Evolutionary conservation across 2,113 vertebrate species (phyloP), one percentile per base, ranked within the genome.

Genomic region (Toxotes chatareus): DNA sequence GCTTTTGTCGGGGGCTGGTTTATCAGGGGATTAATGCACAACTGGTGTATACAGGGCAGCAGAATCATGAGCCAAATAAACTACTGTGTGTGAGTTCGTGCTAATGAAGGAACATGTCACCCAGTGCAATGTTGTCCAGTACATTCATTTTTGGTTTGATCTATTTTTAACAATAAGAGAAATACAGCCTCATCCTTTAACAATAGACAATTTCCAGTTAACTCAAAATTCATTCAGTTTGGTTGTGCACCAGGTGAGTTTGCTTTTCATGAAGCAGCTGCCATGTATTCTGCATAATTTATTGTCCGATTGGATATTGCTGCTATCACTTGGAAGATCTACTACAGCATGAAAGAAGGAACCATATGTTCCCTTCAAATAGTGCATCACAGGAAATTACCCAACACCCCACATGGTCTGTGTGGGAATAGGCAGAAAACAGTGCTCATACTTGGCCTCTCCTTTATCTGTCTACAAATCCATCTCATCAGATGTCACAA

Each of bases 341-440:
- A 23, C 27, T 27, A 12, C 23, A 34, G 23, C 23, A 31, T 46
- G 3, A 31, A 31, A 76, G 16, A 46, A 19, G 19, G 61, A 75
- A 73, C 7, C 49, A 42, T 4, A 34, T 78, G 31, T 63, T 63
- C 36, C 34, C 3, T 31, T 21, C 27, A 64, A 12, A 49, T 0
- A 19, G 38, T 44, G 32, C 9, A 31, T 60, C 40, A 75, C 51
- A 76, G 64, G 76, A 85, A 76, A 49, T 36, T 10, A 80, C 51
- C 32, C 16, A 1, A 5, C 10, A 16, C n/a, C 19, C 61, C 40
- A 42, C 47, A 23, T 34, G 23, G 70, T 16, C 10, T 40, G 32
- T 59, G 57, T 69, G 57, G 49, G 70, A 79, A 68, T 0, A 51
- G 6, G 11, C n/a, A 23, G 60, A 69, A 38, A 16, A 13, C 21